phyloP scores from a whole-genome alignment of 2,797 vertebrate species.

The Falco cherrug region DNA sequence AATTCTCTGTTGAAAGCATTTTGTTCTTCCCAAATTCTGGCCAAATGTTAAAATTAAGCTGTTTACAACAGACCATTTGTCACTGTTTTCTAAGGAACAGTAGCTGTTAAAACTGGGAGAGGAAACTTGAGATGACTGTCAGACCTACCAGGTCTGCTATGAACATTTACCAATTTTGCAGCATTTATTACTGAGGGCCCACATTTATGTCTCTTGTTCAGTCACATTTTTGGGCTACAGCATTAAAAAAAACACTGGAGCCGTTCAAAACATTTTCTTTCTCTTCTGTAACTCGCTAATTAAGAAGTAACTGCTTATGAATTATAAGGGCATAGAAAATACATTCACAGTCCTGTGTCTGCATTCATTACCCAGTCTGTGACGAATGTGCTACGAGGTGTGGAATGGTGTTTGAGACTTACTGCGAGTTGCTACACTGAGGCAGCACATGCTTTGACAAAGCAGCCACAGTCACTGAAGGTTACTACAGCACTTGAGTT shows the following conservation, averaged over 20 bases:
- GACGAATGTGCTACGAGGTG: background rate
- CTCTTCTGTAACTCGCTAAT: background rate
- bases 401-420: background rate
- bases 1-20: background rate
- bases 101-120: background rate
- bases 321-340: background rate
- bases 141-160: background rate
- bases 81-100: background rate
- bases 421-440: background rate
- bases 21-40: background rate
- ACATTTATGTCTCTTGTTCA: background rate
- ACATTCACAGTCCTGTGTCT: background rate
- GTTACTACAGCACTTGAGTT: background rate
- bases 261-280: background rate
- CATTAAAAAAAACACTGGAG: background rate
- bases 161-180: background rate
- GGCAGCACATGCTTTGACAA: background rate
- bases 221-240: background rate
- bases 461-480: background rate
- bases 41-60: background rate
- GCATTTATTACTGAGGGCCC: background rate
- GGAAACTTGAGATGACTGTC: background rate
- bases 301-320: background rate
- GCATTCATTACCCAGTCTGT: background rate
- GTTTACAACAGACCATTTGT: background rate